Percentiles rank a stretch among this genome's conserved stretches.
Conservation (phyloP, 2,797 vertebrate genomes). For the Pristis pectinata region DNA sequence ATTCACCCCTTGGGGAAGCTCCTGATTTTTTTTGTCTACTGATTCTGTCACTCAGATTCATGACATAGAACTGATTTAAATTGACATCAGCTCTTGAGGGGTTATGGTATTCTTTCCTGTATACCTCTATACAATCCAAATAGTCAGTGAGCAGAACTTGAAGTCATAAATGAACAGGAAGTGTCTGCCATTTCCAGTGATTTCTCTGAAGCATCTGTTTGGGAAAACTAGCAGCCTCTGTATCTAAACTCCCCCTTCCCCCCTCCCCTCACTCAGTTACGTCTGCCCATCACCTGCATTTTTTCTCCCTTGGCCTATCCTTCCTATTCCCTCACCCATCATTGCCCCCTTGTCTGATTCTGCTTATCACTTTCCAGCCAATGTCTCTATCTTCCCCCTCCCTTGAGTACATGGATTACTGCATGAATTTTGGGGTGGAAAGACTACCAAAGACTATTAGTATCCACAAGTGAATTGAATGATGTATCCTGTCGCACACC, state of each 20-base stretch:
- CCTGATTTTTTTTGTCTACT: not conserved
- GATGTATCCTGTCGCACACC: not conserved
- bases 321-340: too few species aligned
- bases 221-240: not conserved
- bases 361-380: too few species aligned
- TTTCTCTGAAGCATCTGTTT: not conserved
- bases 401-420: too few species aligned
- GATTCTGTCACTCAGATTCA: not conserved
- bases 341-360: too few species aligned
- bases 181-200: not conserved
- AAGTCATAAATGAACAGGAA: not conserved
- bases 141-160: not conserved
- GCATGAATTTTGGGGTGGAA: not conserved
- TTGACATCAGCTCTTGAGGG: not conserved
- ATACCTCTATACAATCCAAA: not conserved
- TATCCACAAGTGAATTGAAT: not conserved
- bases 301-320: too few species aligned
- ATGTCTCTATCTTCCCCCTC: too few species aligned
- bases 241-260: too few species aligned
- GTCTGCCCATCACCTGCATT: too few species aligned
- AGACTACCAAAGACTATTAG: not conserved
- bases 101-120: not conserved
- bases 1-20: constrained; percentile 5
- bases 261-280: too few species aligned
- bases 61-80: constrained; percentile 16